phyloP scores from a whole-genome alignment of 64 coral and sea anemone genomes.

The Dendrophyllia cribrosa region DNA sequence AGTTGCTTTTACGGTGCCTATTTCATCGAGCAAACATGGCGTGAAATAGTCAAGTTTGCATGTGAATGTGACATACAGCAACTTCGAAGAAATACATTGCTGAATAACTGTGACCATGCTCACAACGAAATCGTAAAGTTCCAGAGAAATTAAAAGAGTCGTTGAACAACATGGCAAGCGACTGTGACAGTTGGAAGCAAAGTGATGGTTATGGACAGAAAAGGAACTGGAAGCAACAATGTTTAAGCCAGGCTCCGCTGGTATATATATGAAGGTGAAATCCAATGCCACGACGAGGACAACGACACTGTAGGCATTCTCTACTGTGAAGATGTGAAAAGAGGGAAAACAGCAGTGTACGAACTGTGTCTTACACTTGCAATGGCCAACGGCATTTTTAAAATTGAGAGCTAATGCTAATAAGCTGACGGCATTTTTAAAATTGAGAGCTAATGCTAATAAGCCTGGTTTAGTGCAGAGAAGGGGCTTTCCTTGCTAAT shows the following conservation, averaged over 20 bases:
- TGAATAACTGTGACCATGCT: no score
- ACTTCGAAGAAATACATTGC: no score
- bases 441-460: not conserved
- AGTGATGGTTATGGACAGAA: slow-evolving; percentile 50
- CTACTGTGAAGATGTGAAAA: slow-evolving; percentile 47
- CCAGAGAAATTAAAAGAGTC: slow-evolving; percentile 29
- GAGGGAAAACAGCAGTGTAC: slow-evolving; percentile 33
- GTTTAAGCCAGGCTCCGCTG: slow-evolving; percentile 23
- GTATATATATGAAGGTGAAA: slow-evolving; percentile 30
- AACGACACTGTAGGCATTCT: slow-evolving; percentile 29
- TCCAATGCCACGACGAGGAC: slow-evolving; percentile 33
- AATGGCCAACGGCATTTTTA: no score
- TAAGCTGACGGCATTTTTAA: slow-evolving; percentile 57
- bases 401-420: no score
- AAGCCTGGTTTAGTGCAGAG: no score
- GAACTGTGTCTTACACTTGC: slow-evolving; percentile 40
- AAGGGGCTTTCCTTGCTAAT: no score
- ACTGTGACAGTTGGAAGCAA: slow-evolving; percentile 17
- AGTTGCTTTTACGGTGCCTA: no score
- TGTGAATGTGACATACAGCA: no score
- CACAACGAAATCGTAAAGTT: slow-evolving; percentile 33
- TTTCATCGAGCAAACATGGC: no score
- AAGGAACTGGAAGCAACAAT: slow-evolving; percentile 45
- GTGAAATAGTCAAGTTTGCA: no score
- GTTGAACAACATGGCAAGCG: not conserved